phyloP scores from a whole-genome alignment of 2,113 vertebrate genomes.

The Sapajus apella region DNA sequence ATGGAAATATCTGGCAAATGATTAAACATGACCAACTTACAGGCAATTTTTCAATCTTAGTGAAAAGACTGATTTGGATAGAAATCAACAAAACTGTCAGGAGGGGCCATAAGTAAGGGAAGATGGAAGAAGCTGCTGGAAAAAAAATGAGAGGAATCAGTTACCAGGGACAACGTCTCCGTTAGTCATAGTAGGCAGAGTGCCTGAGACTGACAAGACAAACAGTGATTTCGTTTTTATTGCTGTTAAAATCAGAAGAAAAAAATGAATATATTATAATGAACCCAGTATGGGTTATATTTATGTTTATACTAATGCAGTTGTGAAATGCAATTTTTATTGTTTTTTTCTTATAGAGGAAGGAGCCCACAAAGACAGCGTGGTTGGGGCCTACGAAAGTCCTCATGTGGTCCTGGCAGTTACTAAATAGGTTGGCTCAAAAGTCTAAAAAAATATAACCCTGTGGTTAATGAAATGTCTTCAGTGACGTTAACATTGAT shows the following conservation, averaged over 20 bases:
- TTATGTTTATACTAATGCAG: neutral
- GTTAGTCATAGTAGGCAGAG: neutral
- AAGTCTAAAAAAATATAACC: neutral
- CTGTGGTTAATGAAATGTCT: neutral
- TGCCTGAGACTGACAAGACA: neutral
- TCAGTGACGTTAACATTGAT: neutral
- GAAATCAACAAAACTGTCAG: constrained; percentile 23
- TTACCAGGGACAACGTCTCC: neutral
- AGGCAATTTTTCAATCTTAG: neutral
- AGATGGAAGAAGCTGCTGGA: neutral
- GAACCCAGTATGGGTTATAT: neutral
- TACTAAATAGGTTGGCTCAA: neutral
- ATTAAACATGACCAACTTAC: neutral
- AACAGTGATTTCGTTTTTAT: neutral
- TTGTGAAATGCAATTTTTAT: neutral
- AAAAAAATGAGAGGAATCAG: neutral
- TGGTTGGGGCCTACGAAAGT: neutral
- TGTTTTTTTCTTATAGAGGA: neutral
- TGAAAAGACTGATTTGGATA: neutral
- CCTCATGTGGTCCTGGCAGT: neutral
- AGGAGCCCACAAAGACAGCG: neutral
- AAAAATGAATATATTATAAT: neutral
- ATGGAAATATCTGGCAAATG: constrained; percentile 17
- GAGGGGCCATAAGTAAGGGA: neutral
- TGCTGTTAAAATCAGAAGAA: neutral